phyloP scores from a whole-genome alignment of 2,888 invertebrate species.

The Eristalis intricaria region DNA sequence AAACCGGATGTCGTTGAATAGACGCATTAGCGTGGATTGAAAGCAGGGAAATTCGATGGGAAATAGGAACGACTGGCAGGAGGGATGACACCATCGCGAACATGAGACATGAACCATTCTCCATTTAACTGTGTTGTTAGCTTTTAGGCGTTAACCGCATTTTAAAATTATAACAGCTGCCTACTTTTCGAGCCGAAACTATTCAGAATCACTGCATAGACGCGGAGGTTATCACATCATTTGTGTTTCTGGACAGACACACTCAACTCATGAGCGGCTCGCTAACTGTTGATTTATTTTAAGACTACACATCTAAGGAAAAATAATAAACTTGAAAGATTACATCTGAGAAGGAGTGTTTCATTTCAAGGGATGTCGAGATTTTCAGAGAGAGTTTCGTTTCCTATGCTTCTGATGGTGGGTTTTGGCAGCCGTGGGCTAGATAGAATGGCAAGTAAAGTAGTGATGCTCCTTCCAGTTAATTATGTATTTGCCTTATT shows the following conservation, averaged over 20 bases:
- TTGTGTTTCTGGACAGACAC: constrained; percentile 25
- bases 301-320: constrained; percentile 47
- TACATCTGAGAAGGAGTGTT: background rate
- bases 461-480: too few relatives aligned
- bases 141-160: constrained; percentile 30
- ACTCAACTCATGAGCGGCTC: constrained; percentile 28
- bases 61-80: background rate
- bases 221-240: background rate
- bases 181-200: constrained; percentile 1
- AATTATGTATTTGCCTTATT: too few relatives aligned
- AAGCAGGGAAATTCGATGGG: constrained; percentile 58
- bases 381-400: too few relatives aligned
- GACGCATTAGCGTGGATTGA: background rate
- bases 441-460: too few relatives aligned
- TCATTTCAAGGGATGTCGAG: background rate
- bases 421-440: too few relatives aligned
- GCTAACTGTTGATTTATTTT: constrained; percentile 69
- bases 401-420: too few relatives aligned
- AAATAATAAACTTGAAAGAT: constrained; percentile 43
- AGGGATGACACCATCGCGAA: background rate
- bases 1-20: constrained; percentile 72
- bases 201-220: background rate
- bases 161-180: background rate
- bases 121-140: constrained; percentile 39
- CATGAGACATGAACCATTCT: background rate